Conservation (phyloP, 2,888 invertebrate species). For the Pristionchus japonicus region DNA sequence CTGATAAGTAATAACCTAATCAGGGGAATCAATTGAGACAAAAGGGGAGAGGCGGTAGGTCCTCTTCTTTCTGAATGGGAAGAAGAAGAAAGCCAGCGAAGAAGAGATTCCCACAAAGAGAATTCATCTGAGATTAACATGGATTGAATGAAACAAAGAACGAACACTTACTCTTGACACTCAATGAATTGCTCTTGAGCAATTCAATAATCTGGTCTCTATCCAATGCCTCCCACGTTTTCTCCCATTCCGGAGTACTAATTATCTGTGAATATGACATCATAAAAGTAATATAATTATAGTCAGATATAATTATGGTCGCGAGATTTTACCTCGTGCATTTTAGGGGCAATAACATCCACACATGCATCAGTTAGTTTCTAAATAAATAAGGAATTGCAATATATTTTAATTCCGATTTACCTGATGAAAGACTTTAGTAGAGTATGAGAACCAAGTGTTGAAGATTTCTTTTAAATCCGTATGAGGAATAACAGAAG, state of each 20-base stretch:
- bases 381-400: slow-evolving; percentile 30
- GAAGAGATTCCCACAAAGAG: slow-evolving; percentile 76
- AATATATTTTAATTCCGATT: not conserved
- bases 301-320: not conserved
- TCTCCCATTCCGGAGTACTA: slow-evolving; percentile 76
- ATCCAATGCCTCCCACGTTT: slow-evolving; percentile 74
- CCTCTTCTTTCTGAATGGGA: slow-evolving; percentile 74
- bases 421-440: slow-evolving; percentile 74
- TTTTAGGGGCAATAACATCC: slow-evolving; percentile 54
- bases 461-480: slow-evolving; percentile 77
- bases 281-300: not conserved
- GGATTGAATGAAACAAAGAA: no score
- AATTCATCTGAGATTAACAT: slow-evolving; percentile 75
- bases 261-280: slow-evolving; percentile 65
- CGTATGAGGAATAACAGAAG: slow-evolving; percentile 75
- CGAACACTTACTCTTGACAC: slow-evolving; percentile 70
- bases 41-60: slow-evolving; percentile 61
- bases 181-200: slow-evolving; percentile 75
- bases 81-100: slow-evolving; percentile 75
- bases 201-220: slow-evolving; percentile 77
- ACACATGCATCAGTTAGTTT: slow-evolving; percentile 68
- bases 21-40: slow-evolving; percentile 67
- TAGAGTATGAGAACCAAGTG: slow-evolving; percentile 78
- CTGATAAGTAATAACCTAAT: slow-evolving; percentile 55
- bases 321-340: not conserved